Evolutionary conservation across 2,888 invertebrate genomes (phyloP), one percentile per base, ranked within the genome.

Genomic region (Orthosia incerta): DNA sequence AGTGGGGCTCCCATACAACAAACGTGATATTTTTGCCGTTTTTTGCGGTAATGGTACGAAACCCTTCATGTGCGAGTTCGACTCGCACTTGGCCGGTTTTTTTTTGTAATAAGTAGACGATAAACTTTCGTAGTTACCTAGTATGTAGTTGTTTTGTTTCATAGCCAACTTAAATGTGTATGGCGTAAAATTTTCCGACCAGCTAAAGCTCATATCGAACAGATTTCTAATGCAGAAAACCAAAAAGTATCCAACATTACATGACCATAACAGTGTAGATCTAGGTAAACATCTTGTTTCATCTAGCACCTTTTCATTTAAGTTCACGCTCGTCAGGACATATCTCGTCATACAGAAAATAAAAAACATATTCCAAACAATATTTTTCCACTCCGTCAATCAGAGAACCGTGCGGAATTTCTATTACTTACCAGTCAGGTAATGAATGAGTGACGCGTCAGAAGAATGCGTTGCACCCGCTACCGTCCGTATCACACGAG

Each of bases 401-500:
- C 64, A 61, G 56, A 67, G 77, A 59, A 31, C 45, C 11, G 71
- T 60, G 51, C 9, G 59, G 53, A 64, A 71, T 77, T 64, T 68
- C 56, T 53, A 77, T 80, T 67, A 68, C 50, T 71, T 59, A 39
- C 46, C 59, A 56, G 50, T 67, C 60, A 67, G 48, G 63, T 71
- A 67, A 77, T 67, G 74, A 75, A 62, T 67, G 62, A 81, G 18
- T 63, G 71, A 59, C 51, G 59, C 51, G 18, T 45, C 46, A 55
- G 31, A 59, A 51, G 62, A 65, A 80, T 64, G 71, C 50, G 51
- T 56, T 78, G 63, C 67, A 66, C 46, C 46, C 56, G 20, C 67
- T 53, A 18, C 51, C 61, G 18, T 23, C 50, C 20, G 46, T 50
- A 13, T 23, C n/a, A 18, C 23, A 26, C 50, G 31, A 12, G 57